phyloP scores from a whole-genome alignment of 2,888 invertebrate genomes.

The Druceiella hillmani region DNA sequence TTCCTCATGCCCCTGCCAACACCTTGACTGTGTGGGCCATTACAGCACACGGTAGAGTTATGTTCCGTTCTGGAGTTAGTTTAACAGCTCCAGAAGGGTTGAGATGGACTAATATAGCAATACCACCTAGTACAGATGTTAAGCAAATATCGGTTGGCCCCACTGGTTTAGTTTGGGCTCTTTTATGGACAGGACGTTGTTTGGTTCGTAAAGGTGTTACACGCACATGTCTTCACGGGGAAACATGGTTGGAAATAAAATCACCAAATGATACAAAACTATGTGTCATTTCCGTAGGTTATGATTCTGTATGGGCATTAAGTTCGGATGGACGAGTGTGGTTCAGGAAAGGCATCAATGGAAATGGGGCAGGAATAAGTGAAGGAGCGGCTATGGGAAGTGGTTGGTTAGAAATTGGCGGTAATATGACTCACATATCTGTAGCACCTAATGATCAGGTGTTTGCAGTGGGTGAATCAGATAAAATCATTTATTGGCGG shows the following conservation, averaged over 20 bases:
- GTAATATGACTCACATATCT: slow-evolving; percentile 76
- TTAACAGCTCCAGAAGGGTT: slow-evolving; percentile 81
- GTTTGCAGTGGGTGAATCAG: slow-evolving; percentile 79
- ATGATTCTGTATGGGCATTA: slow-evolving; percentile 72
- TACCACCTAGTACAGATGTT: slow-evolving; percentile 75
- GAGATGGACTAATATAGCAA: slow-evolving; percentile 74
- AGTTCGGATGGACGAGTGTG: slow-evolving; percentile 80
- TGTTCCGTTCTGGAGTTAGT: slow-evolving; percentile 79
- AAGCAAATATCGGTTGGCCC: slow-evolving; percentile 82
- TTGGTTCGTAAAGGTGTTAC: slow-evolving; percentile 80
- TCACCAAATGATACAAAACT: slow-evolving; percentile 66
- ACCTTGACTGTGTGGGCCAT: slow-evolving; percentile 87
- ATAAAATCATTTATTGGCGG: slow-evolving; percentile 75
- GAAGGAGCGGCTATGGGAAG: slow-evolving; percentile 74
- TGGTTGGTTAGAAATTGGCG: slow-evolving; percentile 88
- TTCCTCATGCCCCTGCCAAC: slow-evolving; percentile 72
- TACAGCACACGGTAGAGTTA: slow-evolving; percentile 85
- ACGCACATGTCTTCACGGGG: slow-evolving; percentile 66
- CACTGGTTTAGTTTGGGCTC: slow-evolving; percentile 82
- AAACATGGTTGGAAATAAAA: slow-evolving; percentile 75
- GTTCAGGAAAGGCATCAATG: slow-evolving; percentile 74
- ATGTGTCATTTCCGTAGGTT: slow-evolving; percentile 75
- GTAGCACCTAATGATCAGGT: slow-evolving; percentile 86
- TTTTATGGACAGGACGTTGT: slow-evolving; percentile 77
- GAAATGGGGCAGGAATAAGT: slow-evolving; percentile 63